Evolutionary conservation across 2,888 invertebrate species (phyloP), one percentile per base, ranked within the genome.

Genomic region (Bimastos eiseni): DNA sequence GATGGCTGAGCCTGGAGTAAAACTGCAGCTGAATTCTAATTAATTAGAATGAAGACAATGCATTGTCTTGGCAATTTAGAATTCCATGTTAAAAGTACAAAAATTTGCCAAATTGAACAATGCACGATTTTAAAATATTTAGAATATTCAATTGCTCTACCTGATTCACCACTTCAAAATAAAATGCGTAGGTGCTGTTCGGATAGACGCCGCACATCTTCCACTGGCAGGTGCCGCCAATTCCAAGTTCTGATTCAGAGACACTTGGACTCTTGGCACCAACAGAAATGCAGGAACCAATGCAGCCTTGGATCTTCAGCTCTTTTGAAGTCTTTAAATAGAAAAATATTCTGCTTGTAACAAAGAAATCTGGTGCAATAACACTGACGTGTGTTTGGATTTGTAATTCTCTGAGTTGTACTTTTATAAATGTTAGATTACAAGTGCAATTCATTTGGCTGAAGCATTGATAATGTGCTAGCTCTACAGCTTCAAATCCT

Each of bases 201-300:
- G 99, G 98, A 88, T 97, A 97, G 38, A 99, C 96, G 0, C 98
- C 97, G 95, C 99, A 99, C 96, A 99, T 97, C 95, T 99, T 99
- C 99, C 99, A 99, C 94, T 99, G 98, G 91, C 97, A 97, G 0
- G 99, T 99, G 93, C 98, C 98, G 55, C 99, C 99, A 96, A 99
- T 97, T 91, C 99, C 99, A 93, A 99, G 97, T 96, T 99, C 99
- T 92, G 97, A 98, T 95, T 99, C 99, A 0, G 98, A 98, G 90
- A 99, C 98, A 93, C 97, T 97, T 0, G 97, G 96, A 89, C 97
- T 97, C 95, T 99, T 99, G 92, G 98, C 97, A 94, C 98, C 98
- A 83, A 98, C 96, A 0, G 98, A 98, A 44, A 99, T 98, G 95
- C 99, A 99, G 0, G 98, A 97, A 21, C 99, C 99, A 92, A 99